Evolutionary conservation across 2,797 vertebrate species (phyloP), one percentile per base, ranked within the genome.

Genomic region (Hyperoplus immaculatus): DNA sequence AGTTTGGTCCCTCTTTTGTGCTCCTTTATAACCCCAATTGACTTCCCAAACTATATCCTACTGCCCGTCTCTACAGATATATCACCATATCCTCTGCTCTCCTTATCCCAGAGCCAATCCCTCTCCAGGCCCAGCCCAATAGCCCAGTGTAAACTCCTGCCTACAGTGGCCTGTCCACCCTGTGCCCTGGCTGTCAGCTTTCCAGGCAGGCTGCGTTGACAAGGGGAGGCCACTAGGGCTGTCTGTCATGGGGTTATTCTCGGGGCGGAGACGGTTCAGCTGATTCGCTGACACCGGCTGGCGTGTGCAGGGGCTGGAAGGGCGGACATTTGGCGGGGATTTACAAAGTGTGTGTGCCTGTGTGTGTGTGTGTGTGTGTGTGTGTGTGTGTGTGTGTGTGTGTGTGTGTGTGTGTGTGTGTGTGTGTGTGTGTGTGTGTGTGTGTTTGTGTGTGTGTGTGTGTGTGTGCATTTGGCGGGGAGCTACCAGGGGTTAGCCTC

Each of bases 211-310:
- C 89, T 90, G 91, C 85, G 88, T 88, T 94, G 94, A 94, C 92
- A 87, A 89, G 92, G 90, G 94, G 87, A 89, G 91, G 90, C 93
- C 89, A 93, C 92, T 93, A 93, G 93, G 94, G 92, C 93, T 95
- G 91, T 93, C 95, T 96, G 94, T 96, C 95, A 94, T 78, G 89
- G 92, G 92, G 86, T 90, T 92, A 92, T 94, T 95, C 94, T 93
- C 88, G 87, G 94, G 87, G 72, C 85, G 94, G 93, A 95, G 94
- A 92, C 89, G 81, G 90, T 96, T 96, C 93, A 91, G 89, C 94
- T 94, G 92, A 92, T 94, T 96, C 93, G 87, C 94, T 95, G 93
- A 94, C 93, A 88, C 90, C 74, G 91, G 89, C 88, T 81, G 67
- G 82, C 76, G 84, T 80, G 93, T 91, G 81, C 83, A 91, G 76